A percentile compares a stretch with the other conserved stretches of the same genome.
These are phyloP conservation scores for Chlamydotis undulata DNA, from an alignment of 2,113 vertebrate genomes.

Conservation along the genomic window DNA sequence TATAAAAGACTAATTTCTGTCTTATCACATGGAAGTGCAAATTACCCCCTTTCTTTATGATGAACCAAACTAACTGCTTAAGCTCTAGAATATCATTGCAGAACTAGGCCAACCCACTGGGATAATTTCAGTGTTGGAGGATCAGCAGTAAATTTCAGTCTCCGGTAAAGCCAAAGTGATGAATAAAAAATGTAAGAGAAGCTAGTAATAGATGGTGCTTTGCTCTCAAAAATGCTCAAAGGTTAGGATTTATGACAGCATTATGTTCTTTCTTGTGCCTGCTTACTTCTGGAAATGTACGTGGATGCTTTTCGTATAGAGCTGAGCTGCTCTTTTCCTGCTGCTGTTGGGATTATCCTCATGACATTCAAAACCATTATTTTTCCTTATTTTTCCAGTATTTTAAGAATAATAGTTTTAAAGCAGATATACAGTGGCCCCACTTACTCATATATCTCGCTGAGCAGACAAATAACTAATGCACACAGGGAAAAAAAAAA, in stretches of 20 bases:
- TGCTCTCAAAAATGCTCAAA: neutral
- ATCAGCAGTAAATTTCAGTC: neutral
- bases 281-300: neutral
- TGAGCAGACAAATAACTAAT: neutral
- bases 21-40: conserved; percentile 8
- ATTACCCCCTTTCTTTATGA: conserved; percentile 27
- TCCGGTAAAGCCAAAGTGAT: neutral
- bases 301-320: neutral
- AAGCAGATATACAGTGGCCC: neutral
- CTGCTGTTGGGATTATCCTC: neutral
- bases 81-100: neutral
- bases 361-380: rapidly evolving
- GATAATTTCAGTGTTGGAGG: conserved; percentile 5
- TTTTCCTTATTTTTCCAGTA: neutral
- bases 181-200: neutral
- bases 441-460: neutral
- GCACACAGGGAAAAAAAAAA: neutral
- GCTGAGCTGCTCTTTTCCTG: neutral
- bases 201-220: neutral
- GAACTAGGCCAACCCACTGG: neutral
- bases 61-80: neutral
- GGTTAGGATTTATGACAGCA: neutral
- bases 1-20: conserved; percentile 43
- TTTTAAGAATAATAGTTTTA: neutral
- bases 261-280: neutral